Conservation (phyloP, 1,140 invertebrate genomes). For the Tyrophagus putrescentiae region DNA sequence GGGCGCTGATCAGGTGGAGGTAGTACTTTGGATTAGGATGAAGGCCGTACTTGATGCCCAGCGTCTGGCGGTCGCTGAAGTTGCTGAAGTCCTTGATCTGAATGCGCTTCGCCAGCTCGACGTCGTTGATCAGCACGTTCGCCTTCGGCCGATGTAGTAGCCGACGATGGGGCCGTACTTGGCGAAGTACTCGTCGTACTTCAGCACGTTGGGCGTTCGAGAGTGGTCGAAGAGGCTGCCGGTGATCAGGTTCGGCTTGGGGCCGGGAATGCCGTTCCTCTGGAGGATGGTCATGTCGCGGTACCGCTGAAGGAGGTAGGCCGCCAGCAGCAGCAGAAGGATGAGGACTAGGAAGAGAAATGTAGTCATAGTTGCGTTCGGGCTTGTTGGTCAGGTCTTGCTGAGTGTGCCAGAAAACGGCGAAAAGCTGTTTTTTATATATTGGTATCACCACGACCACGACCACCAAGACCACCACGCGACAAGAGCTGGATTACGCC, state of each 20-base stretch:
- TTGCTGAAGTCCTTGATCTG: slow-evolving; percentile 33
- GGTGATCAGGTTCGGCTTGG: slow-evolving; percentile 30
- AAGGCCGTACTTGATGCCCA: background rate
- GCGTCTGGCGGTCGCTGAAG: slow-evolving; percentile 29
- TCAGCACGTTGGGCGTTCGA: slow-evolving; percentile 21
- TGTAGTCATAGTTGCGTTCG: too few relatives aligned
- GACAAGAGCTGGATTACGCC: too few relatives aligned
- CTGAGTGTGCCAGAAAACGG: slow-evolving; percentile 70
- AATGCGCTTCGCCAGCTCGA: slow-evolving; percentile 32
- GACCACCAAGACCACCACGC: too few relatives aligned
- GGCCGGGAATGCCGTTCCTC: slow-evolving; percentile 30
- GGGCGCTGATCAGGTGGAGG: slow-evolving; percentile 25
- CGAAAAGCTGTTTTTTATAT: slow-evolving; percentile 56
- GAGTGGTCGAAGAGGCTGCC: slow-evolving; percentile 28
- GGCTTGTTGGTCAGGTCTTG: slow-evolving; percentile 89
- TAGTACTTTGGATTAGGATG: slow-evolving; percentile 9
- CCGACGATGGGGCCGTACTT: slow-evolving; percentile 33
- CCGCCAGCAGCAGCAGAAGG: background rate
- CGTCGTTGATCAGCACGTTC: slow-evolving; percentile 31
- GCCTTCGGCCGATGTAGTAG: slow-evolving; percentile 32
- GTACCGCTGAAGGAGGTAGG: background rate
- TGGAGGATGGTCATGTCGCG: slow-evolving; percentile 2
- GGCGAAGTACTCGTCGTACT: slow-evolving; percentile 30
- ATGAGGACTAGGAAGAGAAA: background rate
- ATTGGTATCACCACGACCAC: slow-evolving; percentile 27